Evolutionary conservation across 2,797 vertebrate species (phyloP), one percentile per base, ranked within the genome.

Genomic region (Emys orbicularis): DNA sequence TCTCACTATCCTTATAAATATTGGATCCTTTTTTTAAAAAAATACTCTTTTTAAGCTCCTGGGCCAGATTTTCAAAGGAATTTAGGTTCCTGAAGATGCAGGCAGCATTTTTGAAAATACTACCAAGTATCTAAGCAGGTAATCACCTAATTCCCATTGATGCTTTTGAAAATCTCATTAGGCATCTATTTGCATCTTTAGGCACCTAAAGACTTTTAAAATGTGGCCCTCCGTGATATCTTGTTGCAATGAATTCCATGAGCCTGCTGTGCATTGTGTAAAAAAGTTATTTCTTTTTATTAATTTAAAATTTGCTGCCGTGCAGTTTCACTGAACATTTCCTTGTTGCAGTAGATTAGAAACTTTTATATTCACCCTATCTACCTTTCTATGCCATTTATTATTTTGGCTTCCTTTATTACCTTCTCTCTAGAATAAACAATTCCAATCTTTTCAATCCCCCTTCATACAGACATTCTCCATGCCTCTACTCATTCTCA

Each of bases 1-100:
- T 85, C 2, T 85, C 3, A 74, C 4, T 59, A 1, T 5, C 2
- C 0, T 0, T 1, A 29, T 61, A 12, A 15, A 18, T 54, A n/a
- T 79, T 6, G 3, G 1, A 79, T 49, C 0, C 3, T 6, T 79
- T 65, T 18, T 34, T 31, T 3, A 2, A 50, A 50, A 50, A 16
- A 50, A 50, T 19, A 68, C 9, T 23, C n/a, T 41, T 72, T 6
- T 37, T 72, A 41, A 72, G 10, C 37, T 41, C 21, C 37, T 72
- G 37, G 86, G 5, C 15, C 56, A 79, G 2, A 44, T 88, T 90
- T 76, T 81, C 49, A 90, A 86, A 92, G 8, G 49, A 44, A 74
- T 47, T 59, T 53, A 92, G 12, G 5, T 5, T 76, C 1, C 15
- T 47, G 37, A 1, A 7, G 82, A n/a, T 5, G 3, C 83, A 89